Percentiles rank a stretch among this genome's conserved stretches.
Evolutionary conservation across 2,888 invertebrate species (phyloP).

Genomic region (Protodeltote pygarga): DNA sequence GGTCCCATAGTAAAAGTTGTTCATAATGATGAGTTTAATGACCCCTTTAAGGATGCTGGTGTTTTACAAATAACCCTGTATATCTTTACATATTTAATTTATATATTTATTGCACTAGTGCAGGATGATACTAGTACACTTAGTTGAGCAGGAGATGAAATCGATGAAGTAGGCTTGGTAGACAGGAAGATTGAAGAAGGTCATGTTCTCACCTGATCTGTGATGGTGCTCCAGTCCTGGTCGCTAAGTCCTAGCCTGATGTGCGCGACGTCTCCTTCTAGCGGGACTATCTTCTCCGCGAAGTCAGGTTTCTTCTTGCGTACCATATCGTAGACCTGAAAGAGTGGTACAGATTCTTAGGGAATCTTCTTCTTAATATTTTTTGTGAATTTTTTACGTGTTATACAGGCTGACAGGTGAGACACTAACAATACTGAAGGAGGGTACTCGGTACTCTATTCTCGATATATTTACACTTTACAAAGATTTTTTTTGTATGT

Average conservation of each 20-base stretch:
- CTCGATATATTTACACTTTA: neutral
- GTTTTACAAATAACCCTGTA: no score
- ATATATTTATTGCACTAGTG: neutral
- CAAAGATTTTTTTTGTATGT: no score
- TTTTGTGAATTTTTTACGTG: no score
- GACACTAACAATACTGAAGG: no score
- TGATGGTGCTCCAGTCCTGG: slow-evolving; percentile 43
- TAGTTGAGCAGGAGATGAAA: neutral
- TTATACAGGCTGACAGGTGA: no score
- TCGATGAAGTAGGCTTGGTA: neutral
- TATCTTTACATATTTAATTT: no score
- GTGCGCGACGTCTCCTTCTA: slow-evolving; percentile 55
- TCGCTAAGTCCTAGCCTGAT: slow-evolving; percentile 50
- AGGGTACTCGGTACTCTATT: neutral
- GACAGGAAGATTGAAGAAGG: no score
- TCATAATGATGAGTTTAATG: no score
- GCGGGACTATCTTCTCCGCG: slow-evolving; percentile 38
- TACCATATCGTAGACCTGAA: slow-evolving; percentile 51
- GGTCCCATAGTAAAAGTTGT: no score
- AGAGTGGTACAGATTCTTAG: no score
- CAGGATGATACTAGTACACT: neutral
- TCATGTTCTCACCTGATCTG: slow-evolving; percentile 43
- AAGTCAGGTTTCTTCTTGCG: slow-evolving; percentile 50
- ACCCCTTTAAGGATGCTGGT: no score
- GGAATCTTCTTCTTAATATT: no score